phyloP scores from a whole-genome alignment of 1,140 invertebrate species.

The Pemphigus obesinymphae region DNA sequence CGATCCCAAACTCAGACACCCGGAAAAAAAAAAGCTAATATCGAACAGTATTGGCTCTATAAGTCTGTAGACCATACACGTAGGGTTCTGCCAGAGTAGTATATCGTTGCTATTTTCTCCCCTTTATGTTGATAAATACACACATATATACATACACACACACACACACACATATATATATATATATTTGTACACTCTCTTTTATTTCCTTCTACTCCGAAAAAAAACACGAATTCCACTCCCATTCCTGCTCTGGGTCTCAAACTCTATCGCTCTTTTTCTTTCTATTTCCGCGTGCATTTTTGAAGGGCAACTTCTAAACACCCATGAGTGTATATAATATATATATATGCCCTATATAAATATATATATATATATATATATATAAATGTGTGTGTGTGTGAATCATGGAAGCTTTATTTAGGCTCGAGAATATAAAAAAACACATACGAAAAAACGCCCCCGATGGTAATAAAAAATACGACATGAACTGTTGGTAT shows the following conservation, averaged over 20 bases:
- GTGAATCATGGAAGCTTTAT: slow-evolving; percentile 35
- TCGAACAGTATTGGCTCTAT: background rate
- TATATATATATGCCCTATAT: too few species aligned
- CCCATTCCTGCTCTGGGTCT: too few species aligned
- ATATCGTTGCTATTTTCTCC: slow-evolving; percentile 12
- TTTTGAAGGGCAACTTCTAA: slow-evolving; percentile 26
- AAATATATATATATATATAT: background rate
- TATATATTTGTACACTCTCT: background rate
- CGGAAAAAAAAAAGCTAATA: slow-evolving; percentile 15
- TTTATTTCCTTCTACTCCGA: background rate
- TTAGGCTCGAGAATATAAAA: slow-evolving; percentile 2
- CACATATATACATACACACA: background rate
- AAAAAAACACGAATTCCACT: background rate
- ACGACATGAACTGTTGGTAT: slow-evolving; percentile 18
- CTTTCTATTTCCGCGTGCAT: background rate
- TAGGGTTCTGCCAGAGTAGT: background rate
- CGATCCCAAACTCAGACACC: background rate
- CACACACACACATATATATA: background rate
- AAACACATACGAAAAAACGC: background rate
- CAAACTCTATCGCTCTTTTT: background rate
- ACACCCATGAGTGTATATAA: background rate
- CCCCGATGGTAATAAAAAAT: slow-evolving; percentile 34
- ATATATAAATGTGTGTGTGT: background rate
- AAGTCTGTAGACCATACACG: background rate
- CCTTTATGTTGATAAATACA: background rate